These are phyloP conservation scores for rat (Rattus norvegicus) DNA, from an alignment of 2,113 vertebrate genomes.

Conservation along the genomic window DNA sequence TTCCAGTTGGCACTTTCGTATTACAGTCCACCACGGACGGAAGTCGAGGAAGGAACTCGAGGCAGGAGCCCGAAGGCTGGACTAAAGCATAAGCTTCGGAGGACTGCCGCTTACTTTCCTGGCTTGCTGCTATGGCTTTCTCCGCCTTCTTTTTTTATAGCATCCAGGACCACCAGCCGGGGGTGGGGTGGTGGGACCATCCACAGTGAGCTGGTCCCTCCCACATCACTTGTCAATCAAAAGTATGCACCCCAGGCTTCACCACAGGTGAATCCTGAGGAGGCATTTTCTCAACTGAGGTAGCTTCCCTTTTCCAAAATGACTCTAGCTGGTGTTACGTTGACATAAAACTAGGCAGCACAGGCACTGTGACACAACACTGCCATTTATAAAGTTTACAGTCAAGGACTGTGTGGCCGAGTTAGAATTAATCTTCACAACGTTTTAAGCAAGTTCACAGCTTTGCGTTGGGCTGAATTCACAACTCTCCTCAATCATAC, in stretches of 20 bases:
- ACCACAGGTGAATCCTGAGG: not conserved
- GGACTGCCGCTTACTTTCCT: not conserved
- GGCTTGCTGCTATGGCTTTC: not conserved
- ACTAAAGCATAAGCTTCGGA: not conserved
- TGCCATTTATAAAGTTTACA: not conserved
- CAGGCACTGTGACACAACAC: not conserved
- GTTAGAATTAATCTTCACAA: no score
- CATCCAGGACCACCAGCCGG: not conserved
- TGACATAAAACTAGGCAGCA: not conserved
- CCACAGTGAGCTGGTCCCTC: not conserved
- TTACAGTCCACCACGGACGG: not conserved
- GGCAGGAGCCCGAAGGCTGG: not conserved
- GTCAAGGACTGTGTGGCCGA: not conserved
- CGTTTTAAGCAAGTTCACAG: not conserved
- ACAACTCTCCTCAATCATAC: accelerated
- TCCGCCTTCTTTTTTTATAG: not conserved
- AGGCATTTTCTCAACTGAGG: not conserved
- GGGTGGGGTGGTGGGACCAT: not conserved
- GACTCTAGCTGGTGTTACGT: not conserved
- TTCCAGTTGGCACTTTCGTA: not conserved
- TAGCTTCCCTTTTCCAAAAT: not conserved
- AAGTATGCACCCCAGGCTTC: not conserved
- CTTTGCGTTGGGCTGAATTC: not conserved
- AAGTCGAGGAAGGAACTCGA: not conserved
- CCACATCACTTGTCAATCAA: not conserved